Evolutionary conservation across 2,113 vertebrate species (phyloP).

Genomic region (Cepphus grylle): DNA sequence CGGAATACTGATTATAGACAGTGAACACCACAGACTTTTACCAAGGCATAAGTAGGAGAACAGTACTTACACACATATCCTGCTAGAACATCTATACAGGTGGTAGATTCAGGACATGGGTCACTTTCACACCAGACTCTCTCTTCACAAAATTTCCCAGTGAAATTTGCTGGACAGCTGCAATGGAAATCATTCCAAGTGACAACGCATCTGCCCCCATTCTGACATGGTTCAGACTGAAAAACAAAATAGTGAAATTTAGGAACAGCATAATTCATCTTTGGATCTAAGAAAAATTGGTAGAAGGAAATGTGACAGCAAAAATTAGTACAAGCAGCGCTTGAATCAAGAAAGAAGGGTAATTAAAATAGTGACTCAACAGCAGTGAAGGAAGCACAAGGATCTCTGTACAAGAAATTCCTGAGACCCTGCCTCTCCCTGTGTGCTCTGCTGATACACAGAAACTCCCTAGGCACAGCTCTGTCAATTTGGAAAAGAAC

Average conservation of each 20-base stretch:
- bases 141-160: slow-evolving; percentile 85
- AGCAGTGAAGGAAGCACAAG: background rate
- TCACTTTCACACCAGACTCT: slow-evolving; percentile 85
- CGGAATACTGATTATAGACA: background rate
- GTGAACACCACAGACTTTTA: background rate
- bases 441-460: background rate
- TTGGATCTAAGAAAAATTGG: background rate
- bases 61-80: slow-evolving; percentile 91
- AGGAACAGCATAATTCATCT: background rate
- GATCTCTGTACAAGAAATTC: background rate
- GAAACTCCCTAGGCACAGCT: background rate
- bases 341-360: background rate
- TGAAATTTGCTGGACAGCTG: slow-evolving; percentile 82
- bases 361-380: background rate
- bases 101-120: slow-evolving; percentile 78
- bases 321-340: background rate
- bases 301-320: background rate
- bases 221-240: slow-evolving; percentile 85
- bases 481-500: background rate
- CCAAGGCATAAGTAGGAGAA: background rate
- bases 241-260: background rate
- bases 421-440: background rate
- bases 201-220: slow-evolving; percentile 82
- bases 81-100: slow-evolving; percentile 81
- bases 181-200: slow-evolving; percentile 96